Conservation (phyloP, 2,797 vertebrate genomes). For the Cuculus canorus region DNA sequence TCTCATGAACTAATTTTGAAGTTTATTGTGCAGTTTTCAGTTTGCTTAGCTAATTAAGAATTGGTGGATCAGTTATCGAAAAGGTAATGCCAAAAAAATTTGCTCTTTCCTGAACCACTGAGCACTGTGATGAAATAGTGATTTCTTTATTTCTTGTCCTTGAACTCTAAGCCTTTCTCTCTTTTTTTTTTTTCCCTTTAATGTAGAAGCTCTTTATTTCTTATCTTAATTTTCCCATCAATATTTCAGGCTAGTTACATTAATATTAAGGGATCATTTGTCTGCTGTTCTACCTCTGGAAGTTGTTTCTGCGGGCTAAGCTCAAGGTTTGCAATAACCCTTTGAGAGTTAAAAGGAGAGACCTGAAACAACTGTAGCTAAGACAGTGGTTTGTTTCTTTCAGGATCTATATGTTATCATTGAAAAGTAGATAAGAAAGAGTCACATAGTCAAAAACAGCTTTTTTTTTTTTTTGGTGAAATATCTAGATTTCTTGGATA, state of each 20-base stretch:
- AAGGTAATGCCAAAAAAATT: background rate
- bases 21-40: background rate
- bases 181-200: background rate
- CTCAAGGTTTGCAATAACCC: background rate
- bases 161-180: background rate
- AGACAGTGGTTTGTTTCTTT: background rate
- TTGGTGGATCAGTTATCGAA: background rate
- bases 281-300: background rate
- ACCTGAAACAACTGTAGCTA: background rate
- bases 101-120: background rate
- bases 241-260: background rate
- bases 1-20: background rate
- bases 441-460: background rate
- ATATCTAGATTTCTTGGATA: background rate
- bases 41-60: background rate
- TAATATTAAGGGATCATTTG: background rate
- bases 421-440: background rate
- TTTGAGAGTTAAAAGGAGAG: background rate
- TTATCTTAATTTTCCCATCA: background rate
- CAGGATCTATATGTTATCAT: background rate
- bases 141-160: background rate
- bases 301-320: background rate
- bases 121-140: background rate
- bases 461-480: background rate
- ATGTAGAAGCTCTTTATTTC: background rate